phyloP scores from a whole-genome alignment of 1,140 invertebrate genomes.

The Grapholita molesta region DNA sequence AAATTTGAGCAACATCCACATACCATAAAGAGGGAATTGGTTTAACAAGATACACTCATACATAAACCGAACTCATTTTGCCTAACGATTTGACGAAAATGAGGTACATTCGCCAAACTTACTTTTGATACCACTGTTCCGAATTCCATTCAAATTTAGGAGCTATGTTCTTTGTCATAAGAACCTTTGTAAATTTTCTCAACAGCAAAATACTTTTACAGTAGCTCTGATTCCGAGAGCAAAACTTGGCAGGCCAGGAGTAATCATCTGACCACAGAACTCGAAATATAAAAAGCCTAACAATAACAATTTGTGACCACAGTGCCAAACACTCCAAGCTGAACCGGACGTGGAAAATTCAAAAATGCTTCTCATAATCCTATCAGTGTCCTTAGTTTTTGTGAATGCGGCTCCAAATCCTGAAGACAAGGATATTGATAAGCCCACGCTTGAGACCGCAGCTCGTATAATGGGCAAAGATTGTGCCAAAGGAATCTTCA shows the following conservation, averaged over 20 bases:
- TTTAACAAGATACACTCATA: neutral
- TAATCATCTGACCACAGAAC: slow-evolving; percentile 41
- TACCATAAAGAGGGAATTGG: neutral
- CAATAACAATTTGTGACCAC: slow-evolving; percentile 29
- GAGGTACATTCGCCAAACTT: neutral
- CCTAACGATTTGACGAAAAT: neutral
- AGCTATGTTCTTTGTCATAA: neutral
- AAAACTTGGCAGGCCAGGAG: slow-evolving; percentile 29
- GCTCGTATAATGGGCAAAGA: slow-evolving; percentile 62
- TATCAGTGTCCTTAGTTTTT: slow-evolving; percentile 24
- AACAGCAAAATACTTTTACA: slow-evolving; percentile 21
- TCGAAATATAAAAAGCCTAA: slow-evolving; percentile 42
- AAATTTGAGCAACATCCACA: neutral
- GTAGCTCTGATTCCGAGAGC: slow-evolving; percentile 22
- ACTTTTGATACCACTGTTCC: neutral
- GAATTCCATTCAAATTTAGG: neutral
- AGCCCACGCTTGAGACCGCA: neutral
- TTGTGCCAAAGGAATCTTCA: slow-evolving; percentile 82
- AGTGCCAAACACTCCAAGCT: slow-evolving; percentile 25
- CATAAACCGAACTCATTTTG: neutral
- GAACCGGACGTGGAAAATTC: slow-evolving; percentile 23
- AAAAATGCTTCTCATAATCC: slow-evolving; percentile 32
- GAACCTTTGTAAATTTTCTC: neutral
- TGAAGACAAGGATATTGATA: slow-evolving; percentile 9
- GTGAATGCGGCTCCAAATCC: slow-evolving; percentile 32